These are phyloP conservation scores for Ophraella communa DNA, from an alignment of 2,888 invertebrate genomes.

Conservation along the genomic window DNA sequence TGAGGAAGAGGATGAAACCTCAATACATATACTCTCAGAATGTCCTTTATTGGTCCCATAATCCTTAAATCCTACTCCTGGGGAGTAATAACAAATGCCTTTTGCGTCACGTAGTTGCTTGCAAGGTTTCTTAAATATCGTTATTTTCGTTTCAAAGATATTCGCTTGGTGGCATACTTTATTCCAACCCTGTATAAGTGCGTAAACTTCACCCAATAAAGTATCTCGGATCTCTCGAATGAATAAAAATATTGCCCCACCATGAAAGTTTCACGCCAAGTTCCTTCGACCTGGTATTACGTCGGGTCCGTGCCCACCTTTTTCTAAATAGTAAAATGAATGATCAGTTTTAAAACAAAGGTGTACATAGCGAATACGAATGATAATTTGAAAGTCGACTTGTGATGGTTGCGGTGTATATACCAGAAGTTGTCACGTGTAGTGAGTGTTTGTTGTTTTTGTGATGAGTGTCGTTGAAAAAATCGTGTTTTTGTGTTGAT, in stretches of 20 bases:
- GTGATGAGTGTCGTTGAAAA: background rate
- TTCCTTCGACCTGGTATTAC: background rate
- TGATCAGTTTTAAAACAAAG: constrained; percentile 29
- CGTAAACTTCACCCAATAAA: too few species aligned
- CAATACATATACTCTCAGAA: too few species aligned
- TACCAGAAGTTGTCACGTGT: constrained; percentile 8
- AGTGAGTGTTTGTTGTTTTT: background rate
- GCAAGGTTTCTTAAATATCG: too few species aligned
- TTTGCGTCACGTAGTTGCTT: too few species aligned
- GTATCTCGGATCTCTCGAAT: background rate
- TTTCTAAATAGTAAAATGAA: constrained; percentile 17
- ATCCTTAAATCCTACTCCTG: too few species aligned
- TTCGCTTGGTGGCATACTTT: too few species aligned
- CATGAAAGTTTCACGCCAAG: background rate
- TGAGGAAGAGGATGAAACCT: too few species aligned
- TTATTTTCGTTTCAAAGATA: too few species aligned
- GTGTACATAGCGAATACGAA: constrained; percentile 4
- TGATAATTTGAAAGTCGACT: constrained; percentile 6
- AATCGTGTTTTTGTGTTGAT: background rate
- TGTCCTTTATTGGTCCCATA: too few species aligned
- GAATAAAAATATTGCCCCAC: background rate
- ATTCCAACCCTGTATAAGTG: too few species aligned
- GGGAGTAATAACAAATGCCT: too few species aligned
- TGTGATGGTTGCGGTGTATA: background rate
- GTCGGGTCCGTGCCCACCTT: background rate